Percentiles rank a stretch among this genome's conserved stretches.
These are phyloP conservation scores for Raja brachyura DNA, from an alignment of 2,113 vertebrate genomes.

Conservation along the genomic window DNA sequence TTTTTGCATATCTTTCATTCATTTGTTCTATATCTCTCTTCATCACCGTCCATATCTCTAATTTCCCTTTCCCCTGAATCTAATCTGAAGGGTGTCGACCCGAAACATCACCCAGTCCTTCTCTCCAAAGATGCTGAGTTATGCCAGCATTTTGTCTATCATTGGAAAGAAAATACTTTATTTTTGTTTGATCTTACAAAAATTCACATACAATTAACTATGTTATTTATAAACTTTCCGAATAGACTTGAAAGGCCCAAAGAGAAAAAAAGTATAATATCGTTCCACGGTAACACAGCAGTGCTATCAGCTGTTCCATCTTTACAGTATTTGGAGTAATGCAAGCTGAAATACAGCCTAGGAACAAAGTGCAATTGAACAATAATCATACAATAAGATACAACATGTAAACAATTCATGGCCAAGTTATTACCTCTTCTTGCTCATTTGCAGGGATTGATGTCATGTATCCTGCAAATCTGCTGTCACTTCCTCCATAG, in stretches of 20 bases:
- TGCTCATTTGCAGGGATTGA: slow-evolving; percentile 96
- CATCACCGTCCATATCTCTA: too few species aligned
- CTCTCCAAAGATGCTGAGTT: too few species aligned
- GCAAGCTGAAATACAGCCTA: not conserved
- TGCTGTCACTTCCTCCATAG: slow-evolving; percentile 92
- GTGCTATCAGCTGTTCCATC: not conserved
- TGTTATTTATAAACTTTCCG: not conserved
- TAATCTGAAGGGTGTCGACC: too few species aligned
- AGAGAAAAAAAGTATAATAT: not conserved
- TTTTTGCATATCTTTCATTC: too few species aligned
- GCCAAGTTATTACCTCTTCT: slow-evolving; percentile 74
- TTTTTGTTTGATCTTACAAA: not conserved
- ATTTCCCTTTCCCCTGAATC: too few species aligned
- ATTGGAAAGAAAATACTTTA: not conserved
- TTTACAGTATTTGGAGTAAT: not conserved
- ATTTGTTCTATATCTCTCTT: too few species aligned
- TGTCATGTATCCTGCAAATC: slow-evolving; percentile 93
- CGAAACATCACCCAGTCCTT: too few species aligned
- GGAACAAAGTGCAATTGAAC: not conserved
- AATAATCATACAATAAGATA: not conserved
- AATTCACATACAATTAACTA: not conserved
- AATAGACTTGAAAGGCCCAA: not conserved
- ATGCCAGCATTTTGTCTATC: too few species aligned
- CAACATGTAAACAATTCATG: not conserved
- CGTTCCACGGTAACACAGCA: not conserved